A percentile compares a stretch with the other conserved stretches of the same genome.
phyloP scores from a whole-genome alignment of 2,888 invertebrate species.

The Xestia rhomboidea region DNA sequence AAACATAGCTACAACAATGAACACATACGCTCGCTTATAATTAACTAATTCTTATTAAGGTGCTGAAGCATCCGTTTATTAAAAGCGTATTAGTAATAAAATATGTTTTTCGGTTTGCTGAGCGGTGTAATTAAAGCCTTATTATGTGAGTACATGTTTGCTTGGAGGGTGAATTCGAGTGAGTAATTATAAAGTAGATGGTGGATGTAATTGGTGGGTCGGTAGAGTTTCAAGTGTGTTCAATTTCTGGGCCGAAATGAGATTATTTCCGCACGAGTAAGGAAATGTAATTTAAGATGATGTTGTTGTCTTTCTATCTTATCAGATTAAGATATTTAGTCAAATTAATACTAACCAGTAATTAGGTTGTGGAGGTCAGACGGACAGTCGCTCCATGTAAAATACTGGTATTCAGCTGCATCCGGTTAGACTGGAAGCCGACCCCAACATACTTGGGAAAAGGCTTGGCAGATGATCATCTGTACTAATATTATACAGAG shows the following conservation, averaged over 20 bases:
- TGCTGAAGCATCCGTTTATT: constrained; percentile 56
- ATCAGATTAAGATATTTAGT: not conserved
- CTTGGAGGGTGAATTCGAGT: constrained; percentile 47
- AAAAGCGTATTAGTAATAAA: constrained; percentile 64
- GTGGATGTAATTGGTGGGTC: constrained; percentile 46
- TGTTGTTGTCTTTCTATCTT: not conserved
- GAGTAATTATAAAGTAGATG: constrained; percentile 59
- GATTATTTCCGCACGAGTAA: constrained; percentile 24
- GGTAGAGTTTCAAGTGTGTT: constrained; percentile 41
- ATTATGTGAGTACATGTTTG: constrained; percentile 54
- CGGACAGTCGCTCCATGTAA: not conserved
- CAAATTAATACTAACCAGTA: not conserved
- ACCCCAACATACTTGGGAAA: not conserved
- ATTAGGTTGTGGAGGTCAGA: not conserved
- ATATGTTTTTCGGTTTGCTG: constrained; percentile 51
- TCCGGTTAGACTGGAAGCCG: not conserved
- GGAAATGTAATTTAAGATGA: constrained; percentile 5
- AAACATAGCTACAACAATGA: constrained; percentile 14
- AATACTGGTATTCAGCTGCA: not conserved
- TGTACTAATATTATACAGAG: too few relatives aligned
- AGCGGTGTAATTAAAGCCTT: constrained; percentile 57
- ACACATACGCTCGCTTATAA: constrained; percentile 32
- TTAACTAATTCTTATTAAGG: constrained; percentile 51
- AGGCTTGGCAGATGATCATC: too few relatives aligned
- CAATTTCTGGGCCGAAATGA: constrained; percentile 31